Base-by-base conservation (phyloP, 2,888 invertebrate species). In the Drosophila quinaria region DNA sequence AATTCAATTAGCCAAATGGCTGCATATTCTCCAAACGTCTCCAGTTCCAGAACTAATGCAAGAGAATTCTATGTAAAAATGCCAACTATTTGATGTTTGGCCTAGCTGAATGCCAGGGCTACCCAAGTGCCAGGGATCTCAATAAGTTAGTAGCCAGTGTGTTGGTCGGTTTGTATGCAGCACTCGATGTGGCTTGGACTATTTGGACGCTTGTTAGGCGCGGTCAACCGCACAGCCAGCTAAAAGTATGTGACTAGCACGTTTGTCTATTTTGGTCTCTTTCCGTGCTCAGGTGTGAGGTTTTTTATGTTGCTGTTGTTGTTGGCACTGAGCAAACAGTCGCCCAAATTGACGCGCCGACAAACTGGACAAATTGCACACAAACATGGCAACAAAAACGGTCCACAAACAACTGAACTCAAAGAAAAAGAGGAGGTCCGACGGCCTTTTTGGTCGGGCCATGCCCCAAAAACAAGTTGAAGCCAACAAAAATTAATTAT, bases 1-100 rank as follows among this genome's bases (percentile, higher is more conserved):
- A 88, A 86, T 88, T 83, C 84, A 88, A 84, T 84, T 88, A 86
- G 70, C 75, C 60, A 88, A 84, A 88, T 84, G 70, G 69, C 61
- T 52, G n/a, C 61, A 59, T 61, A n/a, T n/a, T 51, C 50, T 49
- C 22, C 22, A 22, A 58, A 61, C 47, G 65, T 59, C 62, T 39
- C 42, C 49, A 46, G 10, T n/a, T 55, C 1, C 22, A 1, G 29
- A 6, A 39, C 52, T 51, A 60, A 60, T 50, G 73, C 68, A 74
- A 37, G n/a, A 37, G 37, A 8, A n/a, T 37, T 6, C 67, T 51
- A 64, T 41, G 56, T 64, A 70, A 64, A 59, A 80, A 75, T 62
- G 44, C 33, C 61, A 64, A 61, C 66, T 67, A 79, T 79, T 60
- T 42, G 33, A 49, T 33, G 22, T 29, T 41, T 3, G 5, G 19